phyloP scores from a whole-genome alignment of 2,797 vertebrate species.

The Tapera naevia region DNA sequence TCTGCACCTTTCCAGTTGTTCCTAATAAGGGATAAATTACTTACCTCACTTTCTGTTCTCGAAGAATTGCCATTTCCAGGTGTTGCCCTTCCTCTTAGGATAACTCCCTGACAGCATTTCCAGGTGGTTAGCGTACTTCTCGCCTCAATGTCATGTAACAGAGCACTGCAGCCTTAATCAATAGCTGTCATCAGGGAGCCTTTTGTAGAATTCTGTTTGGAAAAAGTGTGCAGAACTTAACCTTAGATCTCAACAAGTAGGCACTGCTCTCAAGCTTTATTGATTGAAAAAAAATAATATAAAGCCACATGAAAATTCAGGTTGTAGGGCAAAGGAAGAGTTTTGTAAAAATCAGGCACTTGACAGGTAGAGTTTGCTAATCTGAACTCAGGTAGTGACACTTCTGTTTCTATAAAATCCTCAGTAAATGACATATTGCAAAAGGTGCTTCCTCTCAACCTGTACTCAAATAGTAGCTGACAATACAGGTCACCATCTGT shows the following conservation, averaged over 20 bases:
- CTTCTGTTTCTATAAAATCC: background rate
- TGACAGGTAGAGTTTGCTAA: background rate
- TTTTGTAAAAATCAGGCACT: constrained; percentile 9
- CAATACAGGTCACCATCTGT: background rate
- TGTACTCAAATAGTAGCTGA: background rate
- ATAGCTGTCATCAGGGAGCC: constrained; percentile 11
- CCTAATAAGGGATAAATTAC: background rate
- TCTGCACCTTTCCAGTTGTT: fast-evolving
- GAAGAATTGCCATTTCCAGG: background rate
- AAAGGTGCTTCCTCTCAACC: background rate
- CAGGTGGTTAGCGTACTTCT: background rate
- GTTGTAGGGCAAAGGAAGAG: background rate
- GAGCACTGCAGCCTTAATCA: background rate
- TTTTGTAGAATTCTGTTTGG: background rate
- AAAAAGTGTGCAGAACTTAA: background rate
- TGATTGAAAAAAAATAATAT: constrained; percentile 37
- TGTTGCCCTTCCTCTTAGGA: background rate
- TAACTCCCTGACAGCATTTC: background rate
- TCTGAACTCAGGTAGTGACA: background rate
- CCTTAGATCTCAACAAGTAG: constrained; percentile 9
- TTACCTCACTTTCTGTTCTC: background rate
- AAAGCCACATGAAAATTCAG: constrained; percentile 34
- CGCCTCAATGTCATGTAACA: background rate
- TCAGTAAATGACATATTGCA: background rate
- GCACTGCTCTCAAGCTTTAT: background rate